These are phyloP conservation scores for Drosophila picticornis DNA, from an alignment of 2,888 invertebrate species.

Conservation along the genomic window DNA sequence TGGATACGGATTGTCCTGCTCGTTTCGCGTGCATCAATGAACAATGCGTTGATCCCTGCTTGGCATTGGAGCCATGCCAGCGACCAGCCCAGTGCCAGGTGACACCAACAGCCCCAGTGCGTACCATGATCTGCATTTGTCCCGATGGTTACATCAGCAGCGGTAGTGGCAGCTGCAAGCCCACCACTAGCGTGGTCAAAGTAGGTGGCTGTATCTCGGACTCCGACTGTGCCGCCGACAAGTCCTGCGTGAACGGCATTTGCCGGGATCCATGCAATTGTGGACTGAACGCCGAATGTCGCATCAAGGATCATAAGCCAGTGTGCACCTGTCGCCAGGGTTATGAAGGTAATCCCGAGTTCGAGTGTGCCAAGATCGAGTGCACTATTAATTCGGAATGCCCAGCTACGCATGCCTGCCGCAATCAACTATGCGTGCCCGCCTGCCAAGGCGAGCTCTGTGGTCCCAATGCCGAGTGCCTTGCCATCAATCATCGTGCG, in stretches of 20 bases:
- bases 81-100: conserved; percentile 93
- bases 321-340: conserved; percentile 94
- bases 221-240: conserved; percentile 91
- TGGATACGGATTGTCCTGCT: conserved; percentile 93
- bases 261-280: conserved; percentile 95
- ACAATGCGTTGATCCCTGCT: conserved; percentile 94
- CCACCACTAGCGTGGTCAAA: conserved; percentile 88
- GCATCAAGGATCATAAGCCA: conserved; percentile 93
- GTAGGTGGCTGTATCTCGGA: conserved; percentile 91
- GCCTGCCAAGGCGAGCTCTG: conserved; percentile 92
- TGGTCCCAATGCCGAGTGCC: conserved; percentile 92
- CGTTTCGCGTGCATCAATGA: conserved; percentile 92
- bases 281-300: conserved; percentile 93
- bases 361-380: conserved; percentile 91
- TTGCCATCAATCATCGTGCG: conserved; percentile 92
- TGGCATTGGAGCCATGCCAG: conserved; percentile 91
- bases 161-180: conserved; percentile 92
- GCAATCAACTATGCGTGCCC: conserved; percentile 92
- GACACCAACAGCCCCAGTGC: conserved; percentile 91
- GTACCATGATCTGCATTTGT: conserved; percentile 96
- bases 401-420: conserved; percentile 92
- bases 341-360: conserved; percentile 93
- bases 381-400: conserved; percentile 92
- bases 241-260: conserved; percentile 92
- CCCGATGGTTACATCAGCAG: conserved; percentile 95